These are phyloP conservation scores for Sinotaia quadrata DNA, from an alignment of 2,888 invertebrate genomes.

Conservation along the genomic window DNA sequence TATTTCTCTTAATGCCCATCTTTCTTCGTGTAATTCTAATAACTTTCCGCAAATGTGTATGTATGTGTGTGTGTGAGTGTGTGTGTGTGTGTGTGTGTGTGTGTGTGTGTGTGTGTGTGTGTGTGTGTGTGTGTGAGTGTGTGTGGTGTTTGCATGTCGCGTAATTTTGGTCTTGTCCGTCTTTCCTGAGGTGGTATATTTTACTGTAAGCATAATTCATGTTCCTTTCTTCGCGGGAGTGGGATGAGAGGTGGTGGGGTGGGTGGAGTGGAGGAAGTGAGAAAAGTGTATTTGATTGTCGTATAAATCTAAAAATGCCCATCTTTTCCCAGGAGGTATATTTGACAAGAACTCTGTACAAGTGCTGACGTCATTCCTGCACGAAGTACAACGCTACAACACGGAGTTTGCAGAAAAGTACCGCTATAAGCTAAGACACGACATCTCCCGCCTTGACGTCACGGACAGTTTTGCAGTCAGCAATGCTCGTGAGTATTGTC, in stretches of 20 bases:
- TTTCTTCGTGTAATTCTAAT: no score
- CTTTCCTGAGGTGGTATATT: no score
- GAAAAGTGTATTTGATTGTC: not conserved
- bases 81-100: slow-evolving; percentile 17
- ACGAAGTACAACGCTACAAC: slow-evolving; percentile 42
- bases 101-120: slow-evolving; percentile 11
- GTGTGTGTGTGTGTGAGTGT: slow-evolving; percentile 16
- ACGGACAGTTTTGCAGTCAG: slow-evolving; percentile 50
- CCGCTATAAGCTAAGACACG: slow-evolving; percentile 35
- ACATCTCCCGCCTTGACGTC: slow-evolving; percentile 39
- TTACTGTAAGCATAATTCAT: no score
- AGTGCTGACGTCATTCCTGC: slow-evolving; percentile 39
- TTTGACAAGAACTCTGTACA: slow-evolving; percentile 43
- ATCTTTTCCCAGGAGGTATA: slow-evolving; percentile 37
- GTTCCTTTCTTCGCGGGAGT: no score
- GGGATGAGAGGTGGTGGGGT: not conserved
- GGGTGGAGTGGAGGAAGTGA: not conserved
- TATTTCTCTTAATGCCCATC: no score
- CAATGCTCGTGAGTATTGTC: slow-evolving; percentile 44
- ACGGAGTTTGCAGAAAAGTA: slow-evolving; percentile 20
- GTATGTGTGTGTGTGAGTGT: slow-evolving; percentile 13
- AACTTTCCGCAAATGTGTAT: not conserved
- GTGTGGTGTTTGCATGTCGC: no score
- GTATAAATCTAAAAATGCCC: not conserved
- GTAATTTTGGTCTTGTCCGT: slow-evolving; percentile 4